These are phyloP conservation scores for Boleophthalmus pectinirostris DNA, from an alignment of 2,113 vertebrate species.

Conservation along the genomic window DNA sequence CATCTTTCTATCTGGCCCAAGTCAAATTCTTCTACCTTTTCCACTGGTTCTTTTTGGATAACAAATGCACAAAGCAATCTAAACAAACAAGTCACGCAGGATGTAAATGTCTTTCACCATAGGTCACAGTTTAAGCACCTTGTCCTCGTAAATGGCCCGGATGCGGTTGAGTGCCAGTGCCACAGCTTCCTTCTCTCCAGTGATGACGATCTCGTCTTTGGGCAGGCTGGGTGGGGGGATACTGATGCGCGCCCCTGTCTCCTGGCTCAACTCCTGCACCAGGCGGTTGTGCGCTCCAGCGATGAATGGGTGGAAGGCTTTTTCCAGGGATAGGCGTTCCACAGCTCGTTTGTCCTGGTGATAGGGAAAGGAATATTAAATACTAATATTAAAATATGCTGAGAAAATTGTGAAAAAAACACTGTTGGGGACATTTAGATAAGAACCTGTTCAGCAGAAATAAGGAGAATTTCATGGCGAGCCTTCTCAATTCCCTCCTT, in stretches of 20 bases:
- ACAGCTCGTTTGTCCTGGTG: slow-evolving; percentile 77
- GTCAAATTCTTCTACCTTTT: no score
- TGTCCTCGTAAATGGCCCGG: slow-evolving; percentile 78
- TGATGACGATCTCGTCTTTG: slow-evolving; percentile 81
- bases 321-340: slow-evolving; percentile 78
- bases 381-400: neutral
- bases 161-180: slow-evolving; percentile 72
- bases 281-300: slow-evolving; percentile 75
- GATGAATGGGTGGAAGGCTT: slow-evolving; percentile 79
- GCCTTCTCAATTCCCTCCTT: slow-evolving; percentile 82
- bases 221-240: slow-evolving; percentile 76
- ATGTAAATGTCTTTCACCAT: neutral
- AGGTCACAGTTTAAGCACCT: slow-evolving; percentile 55
- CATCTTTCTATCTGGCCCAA: neutral
- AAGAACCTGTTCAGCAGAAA: slow-evolving; percentile 79
- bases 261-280: slow-evolving; percentile 78
- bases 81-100: neutral
- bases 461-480: slow-evolving; percentile 78
- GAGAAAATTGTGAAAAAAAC: neutral
- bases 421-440: neutral
- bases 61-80: neutral
- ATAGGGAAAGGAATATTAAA: neutral
- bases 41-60: no score
- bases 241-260: slow-evolving; percentile 78
- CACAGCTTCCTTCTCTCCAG: slow-evolving; percentile 77